Evolutionary conservation across 2,113 vertebrate species (phyloP).

Genomic region (Condylura cristata): DNA sequence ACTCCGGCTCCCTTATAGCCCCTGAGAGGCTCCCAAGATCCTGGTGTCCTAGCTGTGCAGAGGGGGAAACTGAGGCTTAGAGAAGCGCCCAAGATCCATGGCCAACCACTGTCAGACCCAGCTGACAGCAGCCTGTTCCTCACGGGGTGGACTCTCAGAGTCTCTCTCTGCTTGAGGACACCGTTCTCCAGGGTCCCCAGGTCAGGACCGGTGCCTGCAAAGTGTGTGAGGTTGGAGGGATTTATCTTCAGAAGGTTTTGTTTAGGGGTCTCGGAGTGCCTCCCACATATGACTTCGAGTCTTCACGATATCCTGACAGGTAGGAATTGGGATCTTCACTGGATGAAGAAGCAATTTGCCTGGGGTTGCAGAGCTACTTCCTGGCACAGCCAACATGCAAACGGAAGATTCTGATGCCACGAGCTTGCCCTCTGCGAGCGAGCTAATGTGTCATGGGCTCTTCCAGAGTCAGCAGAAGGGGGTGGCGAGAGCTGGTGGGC

Average conservation of each 20-base stretch:
- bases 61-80: constrained; percentile 49
- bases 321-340: not conserved
- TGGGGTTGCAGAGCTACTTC: not conserved
- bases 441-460: not conserved
- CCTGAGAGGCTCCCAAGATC: not conserved
- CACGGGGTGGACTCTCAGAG: not conserved
- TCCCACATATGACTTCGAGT: not conserved
- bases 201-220: not conserved
- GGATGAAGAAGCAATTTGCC: not conserved
- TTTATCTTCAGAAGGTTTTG: not conserved
- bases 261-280: not conserved
- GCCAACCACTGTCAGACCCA: not conserved
- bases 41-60: not conserved
- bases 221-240: not conserved
- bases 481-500: not conserved
- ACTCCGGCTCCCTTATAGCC: not conserved
- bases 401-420: not conserved
- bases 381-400: not conserved
- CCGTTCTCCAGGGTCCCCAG: not conserved
- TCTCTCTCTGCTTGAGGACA: not conserved
- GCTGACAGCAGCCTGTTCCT: not conserved
- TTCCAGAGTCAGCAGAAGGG: not conserved
- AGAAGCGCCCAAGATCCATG: not conserved
- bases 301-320: not conserved
- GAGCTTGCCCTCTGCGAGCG: not conserved